Evolutionary conservation across 2,888 invertebrate genomes (phyloP).

Genomic region (Cyclophora albipunctata): DNA sequence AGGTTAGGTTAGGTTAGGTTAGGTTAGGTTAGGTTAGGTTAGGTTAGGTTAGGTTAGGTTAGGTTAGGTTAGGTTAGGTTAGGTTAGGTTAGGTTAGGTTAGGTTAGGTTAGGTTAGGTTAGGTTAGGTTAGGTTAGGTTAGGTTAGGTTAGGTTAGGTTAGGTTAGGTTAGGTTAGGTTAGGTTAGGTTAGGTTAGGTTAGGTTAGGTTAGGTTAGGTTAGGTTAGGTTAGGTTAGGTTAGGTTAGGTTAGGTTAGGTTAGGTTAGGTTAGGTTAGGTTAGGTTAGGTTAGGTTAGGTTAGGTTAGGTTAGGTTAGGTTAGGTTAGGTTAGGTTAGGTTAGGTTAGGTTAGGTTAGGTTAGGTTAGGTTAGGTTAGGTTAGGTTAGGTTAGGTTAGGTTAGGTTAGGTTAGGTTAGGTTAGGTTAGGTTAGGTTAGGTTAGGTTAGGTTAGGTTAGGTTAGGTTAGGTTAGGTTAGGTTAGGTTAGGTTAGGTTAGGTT

Average conservation of each 20-base stretch:
- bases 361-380: conserved; percentile 6
- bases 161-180: conserved; percentile 5
- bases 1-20: conserved; percentile 7
- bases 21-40: conserved; percentile 6
- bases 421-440: conserved; percentile 3
- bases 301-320: conserved; percentile 8
- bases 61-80: conserved; percentile 8
- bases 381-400: conserved; percentile 4
- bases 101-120: conserved; percentile 8
- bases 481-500: conserved; percentile 11
- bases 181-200: conserved; percentile 6
- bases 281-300: conserved; percentile 7
- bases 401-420: conserved; percentile 4
- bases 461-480: conserved; percentile 8
- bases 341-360: conserved; percentile 6
- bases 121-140: conserved; percentile 7
- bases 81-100: conserved; percentile 8
- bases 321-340: conserved; percentile 7
- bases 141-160: conserved; percentile 7
- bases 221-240: conserved; percentile 8
- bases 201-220: conserved; percentile 8
- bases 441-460: conserved; percentile 5
- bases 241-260: conserved; percentile 8
- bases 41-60: conserved; percentile 8
- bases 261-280: conserved; percentile 6